Evolutionary conservation across 2,113 vertebrate species (phyloP).

Genomic region (Trematocara marginatum): DNA sequence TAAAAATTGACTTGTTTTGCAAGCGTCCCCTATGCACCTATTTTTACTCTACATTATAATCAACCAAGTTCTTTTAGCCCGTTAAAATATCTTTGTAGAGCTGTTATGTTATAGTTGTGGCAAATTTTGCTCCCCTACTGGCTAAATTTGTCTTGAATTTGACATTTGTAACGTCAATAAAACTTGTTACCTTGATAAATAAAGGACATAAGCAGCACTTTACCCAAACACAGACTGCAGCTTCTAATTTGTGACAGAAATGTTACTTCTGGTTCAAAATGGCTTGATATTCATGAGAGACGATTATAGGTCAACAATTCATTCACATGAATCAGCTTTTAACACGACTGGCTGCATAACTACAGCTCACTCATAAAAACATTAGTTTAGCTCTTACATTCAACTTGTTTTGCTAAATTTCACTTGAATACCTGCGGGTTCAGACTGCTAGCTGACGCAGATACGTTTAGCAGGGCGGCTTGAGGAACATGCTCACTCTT

Average conservation of each 20-base stretch:
- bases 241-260: not conserved
- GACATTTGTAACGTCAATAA: not conserved
- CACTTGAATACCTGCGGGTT: not conserved
- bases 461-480: not conserved
- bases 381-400: not conserved
- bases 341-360: not conserved
- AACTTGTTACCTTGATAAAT: not conserved
- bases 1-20: not conserved
- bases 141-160: not conserved
- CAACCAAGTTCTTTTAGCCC: not conserved
- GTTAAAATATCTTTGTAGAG: not conserved
- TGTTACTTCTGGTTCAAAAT: not conserved
- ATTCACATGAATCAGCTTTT: not conserved
- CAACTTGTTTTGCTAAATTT: not conserved
- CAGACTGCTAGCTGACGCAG: conserved; percentile 1
- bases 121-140: not conserved
- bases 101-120: not conserved
- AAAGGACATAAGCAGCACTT: not conserved
- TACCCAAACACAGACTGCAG: not conserved
- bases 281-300: not conserved
- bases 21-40: not conserved
- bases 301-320: not conserved
- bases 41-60: not conserved
- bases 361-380: not conserved
- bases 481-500: not conserved